Evolutionary conservation across 2,797 vertebrate genomes (phyloP), one percentile per base, ranked within the genome.

Genomic region (Arrhamphus sclerolepis): DNA sequence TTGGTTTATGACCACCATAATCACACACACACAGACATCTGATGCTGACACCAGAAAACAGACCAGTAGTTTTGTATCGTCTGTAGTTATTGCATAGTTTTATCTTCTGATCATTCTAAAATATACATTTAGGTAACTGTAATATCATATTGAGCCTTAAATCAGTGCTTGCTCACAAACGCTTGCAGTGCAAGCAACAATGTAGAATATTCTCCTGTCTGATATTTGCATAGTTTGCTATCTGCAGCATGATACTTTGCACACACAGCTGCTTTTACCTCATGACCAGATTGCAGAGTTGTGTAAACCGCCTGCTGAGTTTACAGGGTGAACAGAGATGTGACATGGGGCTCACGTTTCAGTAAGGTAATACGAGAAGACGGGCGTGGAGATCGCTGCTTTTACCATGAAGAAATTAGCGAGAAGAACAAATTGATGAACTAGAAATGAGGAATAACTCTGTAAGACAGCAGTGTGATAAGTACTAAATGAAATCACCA

Each of bases 221-320:
- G 13, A 22, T 28, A 22, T 38, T 40, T 5, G 20, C 26, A 40
- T 4, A 17, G 13, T 59, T 53, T 64, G 62, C 26, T 56, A 24
- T 73, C 66, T 73, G 50, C 24, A 26, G 56, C 56, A 44, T 46
- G n/a, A 43, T 56, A 48, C 46, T 66, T 50, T 64, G 59, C 29
- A 42, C 72, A 66, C 50, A 39, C 21, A 10, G 20, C 6, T 0
- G 16, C 53, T 66, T 66, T 46, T 11, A 56, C 52, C 66, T 49
- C 61, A 52, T 7, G 66, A 72, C 78, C 54, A 28, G 70, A 73
- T 78, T 69, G 70, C 57, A 49, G 60, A 63, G 81, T 77, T 90
- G 77, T 83, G 73, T 68, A 61, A 80, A 69, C 26, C 0, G n/a
- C 51, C 38, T 51, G 49, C 46, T 34, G 53, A 29, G 54, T 78